Evolutionary conservation across 2,113 vertebrate species (phyloP).

Genomic region (Psephotus haematonotus): DNA sequence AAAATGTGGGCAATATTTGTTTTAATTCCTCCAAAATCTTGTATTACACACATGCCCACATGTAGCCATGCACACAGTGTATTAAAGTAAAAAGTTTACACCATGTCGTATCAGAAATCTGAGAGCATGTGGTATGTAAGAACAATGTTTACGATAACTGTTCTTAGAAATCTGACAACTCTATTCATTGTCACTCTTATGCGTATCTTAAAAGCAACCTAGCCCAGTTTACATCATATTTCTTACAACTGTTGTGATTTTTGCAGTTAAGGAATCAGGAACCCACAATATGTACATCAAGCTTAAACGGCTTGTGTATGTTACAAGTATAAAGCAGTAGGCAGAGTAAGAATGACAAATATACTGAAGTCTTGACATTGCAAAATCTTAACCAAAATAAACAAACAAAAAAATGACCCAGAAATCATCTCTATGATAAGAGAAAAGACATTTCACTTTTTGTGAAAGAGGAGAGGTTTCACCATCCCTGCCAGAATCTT

Average conservation of each 20-base stretch:
- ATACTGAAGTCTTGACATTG: constrained; percentile 47
- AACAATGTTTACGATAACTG: constrained; percentile 41
- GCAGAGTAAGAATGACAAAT: constrained; percentile 35
- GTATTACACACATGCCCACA: neutral
- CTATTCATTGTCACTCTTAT: constrained; percentile 24
- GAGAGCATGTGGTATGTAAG: constrained; percentile 39
- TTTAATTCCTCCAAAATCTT: constrained; percentile 33
- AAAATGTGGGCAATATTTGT: constrained; percentile 4
- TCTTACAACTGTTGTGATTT: constrained; percentile 45
- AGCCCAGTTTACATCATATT: constrained; percentile 57
- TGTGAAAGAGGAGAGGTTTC: constrained; percentile 95
- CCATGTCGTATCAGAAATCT: constrained; percentile 13
- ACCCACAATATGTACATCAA: constrained; percentile 57
- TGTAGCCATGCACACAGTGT: neutral
- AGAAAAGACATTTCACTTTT: constrained; percentile 82
- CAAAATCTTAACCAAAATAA: constrained; percentile 52
- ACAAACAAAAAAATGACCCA: constrained; percentile 35
- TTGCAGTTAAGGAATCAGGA: constrained; percentile 56
- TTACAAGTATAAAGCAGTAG: constrained; percentile 66
- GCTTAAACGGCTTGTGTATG: constrained; percentile 52
- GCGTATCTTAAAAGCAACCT: constrained; percentile 56
- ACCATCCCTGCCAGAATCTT: constrained; percentile 99
- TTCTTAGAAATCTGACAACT: constrained; percentile 27
- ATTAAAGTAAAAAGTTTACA: constrained; percentile 48
- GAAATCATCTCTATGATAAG: constrained; percentile 51